Base-by-base conservation (phyloP, 2,888 invertebrate species). In the Exephanes ischioxanthus region DNA sequence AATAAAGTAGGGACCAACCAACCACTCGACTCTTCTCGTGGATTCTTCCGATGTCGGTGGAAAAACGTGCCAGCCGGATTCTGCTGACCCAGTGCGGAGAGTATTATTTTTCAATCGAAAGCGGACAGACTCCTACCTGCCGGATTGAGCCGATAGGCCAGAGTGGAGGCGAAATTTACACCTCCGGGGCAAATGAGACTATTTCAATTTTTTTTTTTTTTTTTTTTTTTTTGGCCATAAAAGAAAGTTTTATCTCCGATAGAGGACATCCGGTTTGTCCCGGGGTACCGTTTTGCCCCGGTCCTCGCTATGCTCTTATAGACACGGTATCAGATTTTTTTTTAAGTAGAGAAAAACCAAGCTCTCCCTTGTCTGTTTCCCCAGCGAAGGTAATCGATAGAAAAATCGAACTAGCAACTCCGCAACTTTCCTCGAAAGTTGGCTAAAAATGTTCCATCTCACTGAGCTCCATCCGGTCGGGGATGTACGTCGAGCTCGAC, bases 41-140 rank as follows among this genome's bases (percentile, higher is more conserved):
- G 16, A 16, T 51, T 81, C 16, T 68, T 51, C 14, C 22, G 61
- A 14, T 51, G 63, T 22, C 61, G 30, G 14, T 33, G 53, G 45
- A 61, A 58, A 70, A 71, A 79, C 19, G 48, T 30, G 77, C 45
- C 41, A 71, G 45, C 66, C 19, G 30, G 68, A 72, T 76, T 63
- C 30, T 73, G 71, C 66, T 73, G 71, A 72, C 67, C 77, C 77
- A 72, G 77, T 63, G 73, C 77, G 72, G 61, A 63, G 72, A 81
- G 63, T 78, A 75, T 48, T 81, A 75, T 48, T 33, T 58, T 58
- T 68, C 67, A 58, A 78, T 68, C 67, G 68, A 78, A 70, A 41
- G 19, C 58, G 26, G 51, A 61, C 45, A 41, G 33, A 48, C 55
- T 37, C 22, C 37, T 5, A 41, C 9, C 26, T 9, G 14, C 19